Evolutionary conservation across 2,113 vertebrate species (phyloP).

Genomic region (Leptobrachium leishanense): DNA sequence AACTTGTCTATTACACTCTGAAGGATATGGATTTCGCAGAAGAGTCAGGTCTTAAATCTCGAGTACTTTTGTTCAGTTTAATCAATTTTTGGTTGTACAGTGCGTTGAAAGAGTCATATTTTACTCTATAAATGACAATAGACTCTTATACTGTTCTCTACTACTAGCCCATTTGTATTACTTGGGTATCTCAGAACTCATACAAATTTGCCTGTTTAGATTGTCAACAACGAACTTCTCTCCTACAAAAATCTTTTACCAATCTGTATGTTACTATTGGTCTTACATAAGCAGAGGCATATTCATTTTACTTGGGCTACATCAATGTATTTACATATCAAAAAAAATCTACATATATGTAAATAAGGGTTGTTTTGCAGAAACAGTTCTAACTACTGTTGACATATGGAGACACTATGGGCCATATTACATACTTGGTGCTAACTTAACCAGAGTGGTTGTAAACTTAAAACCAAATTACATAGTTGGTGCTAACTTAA

Average conservation of each 20-base stretch:
- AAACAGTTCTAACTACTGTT: too few species aligned
- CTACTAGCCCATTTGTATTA: conserved; percentile 30
- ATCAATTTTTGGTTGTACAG: conserved; percentile 44
- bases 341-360: too few species aligned
- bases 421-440: too few species aligned
- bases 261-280: conserved; percentile 14
- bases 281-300: background rate
- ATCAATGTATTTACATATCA: too few species aligned
- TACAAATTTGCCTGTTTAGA: background rate
- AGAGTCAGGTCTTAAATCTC: conserved; percentile 27
- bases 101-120: conserved; percentile 46
- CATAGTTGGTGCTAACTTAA: too few species aligned
- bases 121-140: conserved; percentile 37
- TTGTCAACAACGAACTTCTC: conserved; percentile 23
- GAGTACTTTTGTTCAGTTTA: conserved; percentile 43
- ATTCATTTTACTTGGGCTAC: too few species aligned
- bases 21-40: conserved; percentile 21
- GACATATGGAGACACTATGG: too few species aligned
- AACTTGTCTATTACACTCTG: conserved; percentile 12
- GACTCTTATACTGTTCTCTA: conserved; percentile 16
- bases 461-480: too few species aligned
- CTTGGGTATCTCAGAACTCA: conserved; percentile 29
- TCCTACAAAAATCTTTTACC: conserved; percentile 12
- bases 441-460: too few species aligned
- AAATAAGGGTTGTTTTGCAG: too few species aligned